A percentile compares a stretch with the other conserved stretches of the same genome.
phyloP scores from a whole-genome alignment of 2,113 vertebrate genomes.

The Rhadina sibilatrix region DNA sequence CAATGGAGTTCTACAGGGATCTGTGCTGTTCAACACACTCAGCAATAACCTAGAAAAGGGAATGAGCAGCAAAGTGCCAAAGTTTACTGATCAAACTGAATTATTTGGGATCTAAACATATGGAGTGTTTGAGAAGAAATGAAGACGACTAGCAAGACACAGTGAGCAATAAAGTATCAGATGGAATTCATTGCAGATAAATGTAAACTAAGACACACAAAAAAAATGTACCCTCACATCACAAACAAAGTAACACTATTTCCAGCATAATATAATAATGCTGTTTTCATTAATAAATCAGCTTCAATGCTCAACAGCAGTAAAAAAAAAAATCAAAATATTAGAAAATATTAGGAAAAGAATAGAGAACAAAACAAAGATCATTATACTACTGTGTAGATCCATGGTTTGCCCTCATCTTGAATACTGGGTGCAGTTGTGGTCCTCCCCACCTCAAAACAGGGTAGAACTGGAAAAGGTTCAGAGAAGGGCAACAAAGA shows the following conservation, averaged over 20 bases:
- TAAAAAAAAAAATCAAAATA: conserved; percentile 39
- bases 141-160: conserved; percentile 14
- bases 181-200: conserved; percentile 12
- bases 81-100: neutral
- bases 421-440: conserved; percentile 61
- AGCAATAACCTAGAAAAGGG: conserved; percentile 41
- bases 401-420: conserved; percentile 69
- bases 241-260: neutral
- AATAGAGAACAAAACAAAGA: conserved; percentile 57
- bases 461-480: conserved; percentile 68
- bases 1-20: neutral
- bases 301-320: conserved; percentile 13
- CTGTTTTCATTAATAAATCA: conserved; percentile 52
- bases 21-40: neutral
- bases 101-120: neutral
- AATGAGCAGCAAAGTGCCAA: neutral
- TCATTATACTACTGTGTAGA: conserved; percentile 67
- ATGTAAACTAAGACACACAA: neutral
- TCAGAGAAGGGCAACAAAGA: conserved; percentile 64
- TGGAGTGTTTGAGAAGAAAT: conserved; percentile 5
- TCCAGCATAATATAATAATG: conserved; percentile 26
- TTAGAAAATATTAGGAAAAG: conserved; percentile 62
- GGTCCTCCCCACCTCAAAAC: conserved; percentile 64
- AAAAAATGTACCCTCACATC: conserved; percentile 22
- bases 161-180: conserved; percentile 7